Conservation (phyloP, 1,140 invertebrate genomes). For the Ceratosolen fusciceps region DNA sequence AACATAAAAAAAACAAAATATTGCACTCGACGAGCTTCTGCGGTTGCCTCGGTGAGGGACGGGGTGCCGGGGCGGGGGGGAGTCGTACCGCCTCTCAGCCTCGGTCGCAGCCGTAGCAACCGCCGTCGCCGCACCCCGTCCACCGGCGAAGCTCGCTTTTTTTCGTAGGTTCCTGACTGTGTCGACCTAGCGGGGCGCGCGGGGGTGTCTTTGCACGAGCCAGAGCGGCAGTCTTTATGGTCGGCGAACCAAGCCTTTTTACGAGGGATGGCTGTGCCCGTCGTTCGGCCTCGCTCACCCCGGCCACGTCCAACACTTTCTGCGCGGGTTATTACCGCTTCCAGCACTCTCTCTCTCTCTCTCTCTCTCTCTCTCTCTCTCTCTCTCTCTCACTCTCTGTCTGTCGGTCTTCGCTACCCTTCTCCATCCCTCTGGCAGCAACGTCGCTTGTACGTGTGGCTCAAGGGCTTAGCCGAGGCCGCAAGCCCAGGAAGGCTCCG, state of each 20-base stretch:
- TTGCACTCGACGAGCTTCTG: conserved; percentile 57
- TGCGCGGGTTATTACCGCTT: conserved; percentile 30
- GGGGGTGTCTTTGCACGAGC: conserved; percentile 43
- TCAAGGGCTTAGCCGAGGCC: neutral
- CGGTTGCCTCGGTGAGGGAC: conserved; percentile 52
- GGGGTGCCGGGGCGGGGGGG: neutral
- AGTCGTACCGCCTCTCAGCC: too few relatives aligned
- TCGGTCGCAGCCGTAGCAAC: too few relatives aligned
- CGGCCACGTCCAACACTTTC: conserved; percentile 41
- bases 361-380: too few relatives aligned
- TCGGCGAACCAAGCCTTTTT: conserved; percentile 59
- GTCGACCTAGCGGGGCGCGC: too few relatives aligned
- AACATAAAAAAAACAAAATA: too few relatives aligned
- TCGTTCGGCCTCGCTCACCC: neutral
- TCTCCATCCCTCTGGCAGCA: neutral
- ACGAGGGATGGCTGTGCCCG: conserved; percentile 38
- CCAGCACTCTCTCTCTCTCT: neutral
- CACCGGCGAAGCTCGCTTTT: too few relatives aligned
- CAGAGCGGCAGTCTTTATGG: conserved; percentile 62
- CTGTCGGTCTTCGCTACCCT: neutral
- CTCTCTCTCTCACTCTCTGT: too few relatives aligned
- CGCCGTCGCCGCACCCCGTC: too few relatives aligned
- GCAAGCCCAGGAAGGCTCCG: neutral
- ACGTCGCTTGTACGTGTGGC: too few relatives aligned
- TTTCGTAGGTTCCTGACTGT: too few relatives aligned